phyloP scores from a whole-genome alignment of 2,888 invertebrate genomes.

The Scaptomyza tumidula region DNA sequence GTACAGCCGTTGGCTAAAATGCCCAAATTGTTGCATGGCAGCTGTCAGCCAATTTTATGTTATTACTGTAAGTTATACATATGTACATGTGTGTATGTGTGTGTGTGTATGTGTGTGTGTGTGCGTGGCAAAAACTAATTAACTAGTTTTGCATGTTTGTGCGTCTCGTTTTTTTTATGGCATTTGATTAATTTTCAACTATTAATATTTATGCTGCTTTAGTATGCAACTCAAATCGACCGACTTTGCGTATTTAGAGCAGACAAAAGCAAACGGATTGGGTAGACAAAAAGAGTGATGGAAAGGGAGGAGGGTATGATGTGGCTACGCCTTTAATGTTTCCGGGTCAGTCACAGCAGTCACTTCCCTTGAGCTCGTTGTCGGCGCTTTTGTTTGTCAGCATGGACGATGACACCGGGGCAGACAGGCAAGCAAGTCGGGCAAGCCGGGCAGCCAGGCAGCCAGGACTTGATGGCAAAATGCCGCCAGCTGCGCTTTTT shows the following conservation, averaged over 20 bases:
- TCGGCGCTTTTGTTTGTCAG: slow-evolving; percentile 78
- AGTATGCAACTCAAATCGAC: slow-evolving; percentile 30
- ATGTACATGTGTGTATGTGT: background rate
- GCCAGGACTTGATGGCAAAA: slow-evolving; percentile 47
- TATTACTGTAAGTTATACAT: slow-evolving; percentile 40
- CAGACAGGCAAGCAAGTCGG: slow-evolving; percentile 23
- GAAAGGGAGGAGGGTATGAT: background rate
- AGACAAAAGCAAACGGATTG: slow-evolving; percentile 40
- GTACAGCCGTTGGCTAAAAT: slow-evolving; percentile 28
- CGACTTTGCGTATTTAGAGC: slow-evolving; percentile 59
- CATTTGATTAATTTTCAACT: slow-evolving; percentile 72
- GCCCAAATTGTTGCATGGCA: slow-evolving; percentile 64
- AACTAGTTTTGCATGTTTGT: slow-evolving; percentile 65
- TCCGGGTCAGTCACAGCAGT: slow-evolving; percentile 79
- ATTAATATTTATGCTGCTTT: slow-evolving; percentile 74
- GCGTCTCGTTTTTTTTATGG: slow-evolving; percentile 28
- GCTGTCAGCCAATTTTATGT: slow-evolving; percentile 72
- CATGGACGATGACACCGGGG: slow-evolving; percentile 78
- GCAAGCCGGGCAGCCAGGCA: slow-evolving; percentile 4
- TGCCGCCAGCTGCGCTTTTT: slow-evolving; percentile 78
- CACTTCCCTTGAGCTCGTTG: slow-evolving; percentile 79
- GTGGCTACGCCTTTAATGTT: slow-evolving; percentile 70
- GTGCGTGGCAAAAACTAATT: slow-evolving; percentile 73
- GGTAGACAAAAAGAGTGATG: background rate
- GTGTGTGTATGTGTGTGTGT: slow-evolving; percentile 18